Evolutionary conservation across 2,113 vertebrate species (phyloP).

Genomic region (Xiphorhynchus elegans): DNA sequence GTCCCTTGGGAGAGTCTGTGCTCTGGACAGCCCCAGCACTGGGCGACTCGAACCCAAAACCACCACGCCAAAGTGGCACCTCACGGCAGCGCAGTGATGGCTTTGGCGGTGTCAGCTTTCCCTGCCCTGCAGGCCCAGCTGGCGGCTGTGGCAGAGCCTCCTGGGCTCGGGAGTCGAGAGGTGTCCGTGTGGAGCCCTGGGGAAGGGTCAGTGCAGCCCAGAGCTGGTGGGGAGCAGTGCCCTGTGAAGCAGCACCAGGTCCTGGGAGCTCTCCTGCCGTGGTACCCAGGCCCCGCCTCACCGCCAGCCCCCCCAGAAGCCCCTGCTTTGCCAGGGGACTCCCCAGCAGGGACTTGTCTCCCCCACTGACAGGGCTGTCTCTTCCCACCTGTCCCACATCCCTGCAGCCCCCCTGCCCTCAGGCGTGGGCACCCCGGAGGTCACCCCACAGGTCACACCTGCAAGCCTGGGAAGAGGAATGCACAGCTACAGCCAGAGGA

Average conservation of each 20-base stretch:
- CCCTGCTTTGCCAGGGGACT: not conserved
- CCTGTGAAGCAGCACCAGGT: not conserved
- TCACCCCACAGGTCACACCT: rapidly evolving
- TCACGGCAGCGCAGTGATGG: rapidly evolving
- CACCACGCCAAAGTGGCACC: not conserved
- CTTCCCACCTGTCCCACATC: not conserved
- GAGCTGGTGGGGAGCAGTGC: rapidly evolving
- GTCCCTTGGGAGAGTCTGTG: not conserved
- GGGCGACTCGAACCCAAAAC: not conserved
- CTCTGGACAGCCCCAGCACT: not conserved
- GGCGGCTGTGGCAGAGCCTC: not conserved
- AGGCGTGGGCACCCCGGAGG: rapidly evolving
- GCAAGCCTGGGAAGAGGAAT: not conserved
- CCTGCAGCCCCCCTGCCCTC: rapidly evolving
- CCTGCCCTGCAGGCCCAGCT: not conserved
- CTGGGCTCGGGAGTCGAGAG: not conserved
- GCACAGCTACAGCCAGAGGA: not conserved
- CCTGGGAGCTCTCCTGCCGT: rapidly evolving
- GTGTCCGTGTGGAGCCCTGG: rapidly evolving
- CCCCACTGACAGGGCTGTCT: not conserved
- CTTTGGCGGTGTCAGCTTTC: not conserved
- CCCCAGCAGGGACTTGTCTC: too few relatives aligned
- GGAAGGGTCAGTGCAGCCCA: not conserved
- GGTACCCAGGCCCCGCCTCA: not conserved
- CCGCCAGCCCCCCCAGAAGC: not conserved